Evolutionary conservation across 2,113 vertebrate species (phyloP).

Genomic region (Cnemophilus loriae): DNA sequence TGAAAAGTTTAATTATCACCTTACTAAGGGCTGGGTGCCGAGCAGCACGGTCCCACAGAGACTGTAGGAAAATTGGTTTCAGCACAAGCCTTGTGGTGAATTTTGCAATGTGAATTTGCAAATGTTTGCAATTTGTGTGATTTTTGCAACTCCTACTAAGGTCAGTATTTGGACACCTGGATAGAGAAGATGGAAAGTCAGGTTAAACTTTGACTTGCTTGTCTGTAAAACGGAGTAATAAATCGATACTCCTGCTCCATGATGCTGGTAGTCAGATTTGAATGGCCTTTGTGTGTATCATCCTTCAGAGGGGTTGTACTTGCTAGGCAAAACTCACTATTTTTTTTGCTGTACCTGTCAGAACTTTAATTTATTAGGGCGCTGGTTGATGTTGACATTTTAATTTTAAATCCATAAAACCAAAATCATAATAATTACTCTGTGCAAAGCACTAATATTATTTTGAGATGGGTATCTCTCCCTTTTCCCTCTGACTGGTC

Average conservation of each 20-base stretch:
- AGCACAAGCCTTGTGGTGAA: background rate
- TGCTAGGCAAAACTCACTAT: background rate
- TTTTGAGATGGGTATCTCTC: background rate
- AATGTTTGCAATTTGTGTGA: no score
- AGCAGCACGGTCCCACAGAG: rapidly evolving
- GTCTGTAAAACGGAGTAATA: background rate
- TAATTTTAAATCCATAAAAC: background rate
- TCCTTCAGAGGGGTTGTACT: background rate
- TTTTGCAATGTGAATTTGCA: no score
- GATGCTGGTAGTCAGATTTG: background rate
- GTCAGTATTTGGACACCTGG: background rate
- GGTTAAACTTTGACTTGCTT: background rate
- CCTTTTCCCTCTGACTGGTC: background rate
- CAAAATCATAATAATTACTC: background rate
- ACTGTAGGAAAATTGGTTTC: background rate
- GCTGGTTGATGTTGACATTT: background rate
- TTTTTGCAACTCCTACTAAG: background rate
- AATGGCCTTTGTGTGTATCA: background rate
- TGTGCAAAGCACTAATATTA: background rate
- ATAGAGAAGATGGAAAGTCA: background rate
- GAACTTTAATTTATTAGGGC: background rate
- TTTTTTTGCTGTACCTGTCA: background rate
- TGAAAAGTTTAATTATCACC: background rate
- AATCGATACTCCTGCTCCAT: background rate
- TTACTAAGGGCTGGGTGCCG: background rate